Evolutionary conservation across 2,113 vertebrate genomes (phyloP).

Genomic region (Pachycephala philippinensis): DNA sequence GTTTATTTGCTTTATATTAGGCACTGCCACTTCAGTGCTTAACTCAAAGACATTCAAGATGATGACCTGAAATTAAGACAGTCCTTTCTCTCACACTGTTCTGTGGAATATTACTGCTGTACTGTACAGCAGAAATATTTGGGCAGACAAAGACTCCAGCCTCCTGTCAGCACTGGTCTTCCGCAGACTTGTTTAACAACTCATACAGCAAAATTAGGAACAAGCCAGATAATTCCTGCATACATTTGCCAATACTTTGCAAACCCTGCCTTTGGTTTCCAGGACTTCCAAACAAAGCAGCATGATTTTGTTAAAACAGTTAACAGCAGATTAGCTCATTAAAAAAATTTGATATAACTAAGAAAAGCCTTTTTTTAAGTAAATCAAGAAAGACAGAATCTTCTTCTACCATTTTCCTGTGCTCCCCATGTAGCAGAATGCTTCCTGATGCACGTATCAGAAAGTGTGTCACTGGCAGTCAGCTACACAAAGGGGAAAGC

Average conservation of each 20-base stretch:
- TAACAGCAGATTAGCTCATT: background rate
- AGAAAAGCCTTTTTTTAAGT: background rate
- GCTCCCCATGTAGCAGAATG: background rate
- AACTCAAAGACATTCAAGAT: background rate
- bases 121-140: background rate
- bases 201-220: background rate
- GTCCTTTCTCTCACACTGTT: background rate
- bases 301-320: background rate
- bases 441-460: background rate
- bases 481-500: background rate
- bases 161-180: background rate
- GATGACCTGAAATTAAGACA: background rate
- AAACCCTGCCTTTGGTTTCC: background rate
- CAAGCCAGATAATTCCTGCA: background rate
- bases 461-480: background rate
- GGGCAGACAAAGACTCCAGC: background rate
- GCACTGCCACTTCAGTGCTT: background rate
- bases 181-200: background rate
- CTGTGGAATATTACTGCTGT: background rate
- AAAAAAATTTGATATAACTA: background rate
- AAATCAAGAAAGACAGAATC: background rate
- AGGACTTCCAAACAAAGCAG: conserved; percentile 1
- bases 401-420: background rate
- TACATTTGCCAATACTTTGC: background rate
- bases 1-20: background rate